phyloP scores from a whole-genome alignment of 2,888 invertebrate species.

The Tethea ocularis region DNA sequence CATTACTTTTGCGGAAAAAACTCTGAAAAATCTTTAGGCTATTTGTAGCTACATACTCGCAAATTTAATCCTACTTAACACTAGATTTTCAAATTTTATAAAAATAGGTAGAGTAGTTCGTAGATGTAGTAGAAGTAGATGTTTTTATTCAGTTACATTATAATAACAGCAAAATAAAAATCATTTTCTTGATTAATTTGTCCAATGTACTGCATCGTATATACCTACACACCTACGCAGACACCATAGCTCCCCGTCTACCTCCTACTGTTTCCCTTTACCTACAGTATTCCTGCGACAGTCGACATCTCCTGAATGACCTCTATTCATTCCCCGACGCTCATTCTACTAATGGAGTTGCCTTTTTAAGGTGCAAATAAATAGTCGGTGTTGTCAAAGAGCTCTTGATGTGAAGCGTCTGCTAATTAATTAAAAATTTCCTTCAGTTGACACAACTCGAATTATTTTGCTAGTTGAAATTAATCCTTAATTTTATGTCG shows the following conservation, averaged over 20 bases:
- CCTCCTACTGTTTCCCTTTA: slow-evolving; percentile 26
- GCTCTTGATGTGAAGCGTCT: slow-evolving; percentile 44
- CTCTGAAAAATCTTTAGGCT: slow-evolving; percentile 16
- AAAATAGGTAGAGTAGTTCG: no score
- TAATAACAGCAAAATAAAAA: background rate
- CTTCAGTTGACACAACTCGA: background rate
- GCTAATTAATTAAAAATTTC: slow-evolving; percentile 66
- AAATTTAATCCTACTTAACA: background rate
- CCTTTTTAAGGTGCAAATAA: slow-evolving; percentile 75
- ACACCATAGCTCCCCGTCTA: slow-evolving; percentile 25
- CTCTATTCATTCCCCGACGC: slow-evolving; percentile 68
- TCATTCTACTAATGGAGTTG: slow-evolving; percentile 80
- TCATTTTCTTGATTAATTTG: background rate
- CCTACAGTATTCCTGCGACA: slow-evolving; percentile 54
- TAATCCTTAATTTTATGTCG: background rate
- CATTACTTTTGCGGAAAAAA: slow-evolving; percentile 34
- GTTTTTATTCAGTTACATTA: no score
- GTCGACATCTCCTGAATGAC: slow-evolving; percentile 70
- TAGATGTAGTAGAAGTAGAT: no score
- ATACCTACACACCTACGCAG: background rate
- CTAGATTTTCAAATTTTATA: no score
- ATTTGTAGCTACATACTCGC: slow-evolving; percentile 9
- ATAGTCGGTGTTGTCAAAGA: slow-evolving; percentile 58
- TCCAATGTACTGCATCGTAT: background rate
- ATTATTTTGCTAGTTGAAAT: background rate